phyloP scores from a whole-genome alignment of 2,113 vertebrate species.

The Scomber japonicus region DNA sequence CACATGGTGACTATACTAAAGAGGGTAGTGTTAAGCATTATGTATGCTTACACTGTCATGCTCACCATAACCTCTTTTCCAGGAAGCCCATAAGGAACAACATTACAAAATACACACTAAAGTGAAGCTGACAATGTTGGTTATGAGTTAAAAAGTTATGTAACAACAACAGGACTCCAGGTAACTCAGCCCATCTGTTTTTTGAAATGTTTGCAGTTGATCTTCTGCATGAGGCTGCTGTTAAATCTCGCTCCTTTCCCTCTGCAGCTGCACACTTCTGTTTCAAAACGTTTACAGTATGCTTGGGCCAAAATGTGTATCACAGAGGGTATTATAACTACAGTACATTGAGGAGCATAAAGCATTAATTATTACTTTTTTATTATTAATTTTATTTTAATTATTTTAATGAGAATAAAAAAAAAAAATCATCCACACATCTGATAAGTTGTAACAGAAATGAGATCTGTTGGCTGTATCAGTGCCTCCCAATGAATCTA shows the following conservation, averaged over 20 bases:
- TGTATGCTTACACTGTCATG: conserved; percentile 19
- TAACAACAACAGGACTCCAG: conserved; percentile 60
- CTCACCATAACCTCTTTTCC: conserved; percentile 12
- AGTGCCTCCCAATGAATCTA: neutral
- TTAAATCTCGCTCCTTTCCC: conserved; percentile 38
- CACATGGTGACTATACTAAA: conserved; percentile 5
- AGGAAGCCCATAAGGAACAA: conserved; percentile 15
- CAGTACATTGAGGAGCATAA: neutral
- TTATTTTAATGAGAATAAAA: neutral
- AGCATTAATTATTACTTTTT: conserved; percentile 6
- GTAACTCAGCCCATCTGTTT: conserved; percentile 72
- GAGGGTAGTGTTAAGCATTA: neutral
- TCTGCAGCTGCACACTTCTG: conserved; percentile 49
- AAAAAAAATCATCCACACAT: neutral
- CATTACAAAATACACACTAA: conserved; percentile 43
- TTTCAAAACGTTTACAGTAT: conserved; percentile 29
- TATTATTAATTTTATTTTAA: neutral
- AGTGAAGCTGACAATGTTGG: conserved; percentile 49
- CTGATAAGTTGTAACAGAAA: conserved; percentile 7
- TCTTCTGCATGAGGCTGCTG: conserved; percentile 54
- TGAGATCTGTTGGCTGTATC: neutral
- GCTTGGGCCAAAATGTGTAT: conserved; percentile 7
- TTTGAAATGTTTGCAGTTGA: conserved; percentile 56
- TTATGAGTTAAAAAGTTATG: conserved; percentile 59
- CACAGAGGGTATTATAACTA: neutral